These are phyloP conservation scores for Girardinus metallicus DNA, from an alignment of 2,797 vertebrate genomes.

Conservation along the genomic window DNA sequence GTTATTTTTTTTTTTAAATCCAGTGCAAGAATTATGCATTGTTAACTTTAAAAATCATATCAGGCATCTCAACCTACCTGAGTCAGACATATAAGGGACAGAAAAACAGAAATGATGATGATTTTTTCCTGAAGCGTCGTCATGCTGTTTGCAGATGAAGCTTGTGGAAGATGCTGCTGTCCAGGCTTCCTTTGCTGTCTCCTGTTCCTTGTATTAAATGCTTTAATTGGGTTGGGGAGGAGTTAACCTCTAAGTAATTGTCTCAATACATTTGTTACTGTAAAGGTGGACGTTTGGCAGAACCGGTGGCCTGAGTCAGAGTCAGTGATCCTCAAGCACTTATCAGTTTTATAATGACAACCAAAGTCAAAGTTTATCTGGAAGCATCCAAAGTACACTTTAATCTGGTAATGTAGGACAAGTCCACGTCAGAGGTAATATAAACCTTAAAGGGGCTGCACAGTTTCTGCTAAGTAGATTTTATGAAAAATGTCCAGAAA, in stretches of 20 bases:
- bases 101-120: conserved; percentile 51
- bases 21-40: no score
- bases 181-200: background rate
- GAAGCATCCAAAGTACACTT: conserved; percentile 65
- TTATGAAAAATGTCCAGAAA: background rate
- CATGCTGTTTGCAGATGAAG: conserved; percentile 50
- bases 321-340: conserved; percentile 5
- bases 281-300: conserved; percentile 28
- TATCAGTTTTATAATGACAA: conserved; percentile 66
- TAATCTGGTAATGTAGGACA: conserved; percentile 47
- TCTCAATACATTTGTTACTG: conserved; percentile 13
- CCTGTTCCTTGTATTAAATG: conserved; percentile 60
- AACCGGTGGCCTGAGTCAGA: conserved; percentile 16
- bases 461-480: background rate
- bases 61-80: conserved; percentile 68
- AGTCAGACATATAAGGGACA: conserved; percentile 61
- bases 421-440: conserved; percentile 59
- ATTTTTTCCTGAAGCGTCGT: conserved; percentile 55
- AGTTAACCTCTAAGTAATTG: conserved; percentile 31
- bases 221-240: conserved; percentile 59
- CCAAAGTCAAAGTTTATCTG: conserved; percentile 58
- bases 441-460: background rate
- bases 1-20: background rate
- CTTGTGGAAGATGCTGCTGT: conserved; percentile 13
- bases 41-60: background rate